Evolutionary conservation across 2,888 invertebrate genomes (phyloP), one percentile per base, ranked within the genome.

Genomic region (Ellobium chinense): DNA sequence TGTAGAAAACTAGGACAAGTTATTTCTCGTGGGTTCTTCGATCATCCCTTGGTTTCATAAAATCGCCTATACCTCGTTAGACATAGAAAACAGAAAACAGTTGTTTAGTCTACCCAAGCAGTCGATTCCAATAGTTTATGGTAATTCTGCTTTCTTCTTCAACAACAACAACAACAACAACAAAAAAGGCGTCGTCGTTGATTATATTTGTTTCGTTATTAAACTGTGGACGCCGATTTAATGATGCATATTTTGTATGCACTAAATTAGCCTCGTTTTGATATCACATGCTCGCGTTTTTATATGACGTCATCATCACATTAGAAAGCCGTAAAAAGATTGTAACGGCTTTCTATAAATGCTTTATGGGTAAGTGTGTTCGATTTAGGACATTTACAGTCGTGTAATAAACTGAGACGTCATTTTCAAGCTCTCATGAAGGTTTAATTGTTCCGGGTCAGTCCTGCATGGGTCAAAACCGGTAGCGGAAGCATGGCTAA

Each of bases 401-500:
- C 21, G 4, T 27, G 29, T 24, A 12, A 14, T 62, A 5, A 27
- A 62, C 21, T n/a, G 27, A n/a, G 5, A 3, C n/a, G 24, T 21
- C 5, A 14, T 31, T 14, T 66, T 66, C 4, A 27, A 27, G 29
- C 9, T n/a, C 5, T 24, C 1, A 21, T 1, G 24, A 12, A 60
- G 5, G 24, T 62, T 24, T 62, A 74, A 39, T 63, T 74, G 74
- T 74, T 62, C 37, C 63, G 63, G 46, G 18, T 62, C 63, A 24
- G 62, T 29, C 9, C 37, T 2, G 29, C 24, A 37, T 63, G 4
- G 54, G 5, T 66, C 9, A 18, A 54, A 56, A 77, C 77, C 77
- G 77, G 69, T 77, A 77, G 77, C 77, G 77, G 77, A 77, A 77
- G 36, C 77, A 60, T 77, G 39, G 58, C 21, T 29, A 9, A 7